Conservation (phyloP, 2,797 vertebrate species). For the Lindbergichthys nudifrons region DNA sequence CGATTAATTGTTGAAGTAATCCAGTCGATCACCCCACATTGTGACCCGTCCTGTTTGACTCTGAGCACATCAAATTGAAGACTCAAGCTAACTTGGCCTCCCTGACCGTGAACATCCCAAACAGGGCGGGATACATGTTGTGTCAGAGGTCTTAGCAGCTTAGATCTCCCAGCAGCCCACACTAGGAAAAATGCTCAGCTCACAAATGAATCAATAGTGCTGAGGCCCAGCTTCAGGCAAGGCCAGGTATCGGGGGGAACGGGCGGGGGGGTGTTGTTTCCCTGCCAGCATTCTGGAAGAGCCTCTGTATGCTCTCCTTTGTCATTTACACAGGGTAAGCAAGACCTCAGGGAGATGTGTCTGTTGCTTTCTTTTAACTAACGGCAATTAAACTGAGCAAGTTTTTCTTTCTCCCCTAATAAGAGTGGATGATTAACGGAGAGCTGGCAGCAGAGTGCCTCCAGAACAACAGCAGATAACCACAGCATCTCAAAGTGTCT, state of each 20-base stretch:
- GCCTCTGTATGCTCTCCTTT: constrained; percentile 3
- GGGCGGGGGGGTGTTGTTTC: neutral
- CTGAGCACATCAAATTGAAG: constrained; percentile 22
- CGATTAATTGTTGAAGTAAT: constrained; percentile 27
- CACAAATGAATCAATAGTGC: constrained; percentile 44
- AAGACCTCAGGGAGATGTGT: constrained; percentile 22
- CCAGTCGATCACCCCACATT: constrained; percentile 1
- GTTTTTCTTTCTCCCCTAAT: constrained; percentile 44
- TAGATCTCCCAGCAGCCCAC: constrained; percentile 32
- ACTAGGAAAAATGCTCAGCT: constrained; percentile 25
- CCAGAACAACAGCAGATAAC: constrained; percentile 16
- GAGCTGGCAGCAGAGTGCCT: constrained; percentile 20
- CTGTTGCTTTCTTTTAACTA: constrained; percentile 33
- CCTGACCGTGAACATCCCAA: constrained; percentile 33
- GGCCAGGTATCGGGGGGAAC: neutral
- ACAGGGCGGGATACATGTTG: constrained; percentile 20
- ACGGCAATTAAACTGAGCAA: constrained; percentile 42
- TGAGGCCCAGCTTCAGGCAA: constrained; percentile 30
- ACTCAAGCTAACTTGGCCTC: constrained; percentile 24
- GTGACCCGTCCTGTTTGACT: constrained; percentile 5
- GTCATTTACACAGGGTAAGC: constrained; percentile 34
- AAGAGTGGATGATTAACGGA: constrained; percentile 46
- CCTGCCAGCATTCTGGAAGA: constrained; percentile 20
- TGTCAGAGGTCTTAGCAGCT: constrained; percentile 39
- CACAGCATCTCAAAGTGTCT: constrained; percentile 15